Evolutionary conservation across 2,888 invertebrate species (phyloP).

Genomic region (Euplexia lucipara): DNA sequence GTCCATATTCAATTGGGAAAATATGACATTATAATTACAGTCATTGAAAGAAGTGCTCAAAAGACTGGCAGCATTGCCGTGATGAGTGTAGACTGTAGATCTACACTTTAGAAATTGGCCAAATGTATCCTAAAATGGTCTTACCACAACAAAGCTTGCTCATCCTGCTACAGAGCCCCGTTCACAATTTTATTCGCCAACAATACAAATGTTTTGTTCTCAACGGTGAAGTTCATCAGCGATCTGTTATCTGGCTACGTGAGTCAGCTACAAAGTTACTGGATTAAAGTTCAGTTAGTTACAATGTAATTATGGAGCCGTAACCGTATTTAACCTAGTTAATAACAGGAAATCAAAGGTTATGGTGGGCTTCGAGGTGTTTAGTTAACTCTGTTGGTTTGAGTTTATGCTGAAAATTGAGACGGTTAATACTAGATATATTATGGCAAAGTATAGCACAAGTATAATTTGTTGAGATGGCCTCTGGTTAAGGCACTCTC

Average conservation of each 20-base stretch:
- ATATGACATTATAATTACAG: too few species aligned
- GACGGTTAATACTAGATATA: too few species aligned
- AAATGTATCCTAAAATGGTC: not conserved
- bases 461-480: too few species aligned
- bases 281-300: conserved; percentile 48
- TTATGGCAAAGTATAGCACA: too few species aligned
- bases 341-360: conserved; percentile 43
- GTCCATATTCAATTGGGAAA: too few species aligned
- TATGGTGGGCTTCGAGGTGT: conserved; percentile 20
- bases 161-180: not conserved
- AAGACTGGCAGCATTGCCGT: too few species aligned
- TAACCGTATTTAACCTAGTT: conserved; percentile 47
- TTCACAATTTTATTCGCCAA: conserved; percentile 36
- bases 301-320: conserved; percentile 33
- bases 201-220: conserved; percentile 45
- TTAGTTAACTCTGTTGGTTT: conserved; percentile 6
- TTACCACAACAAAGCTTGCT: not conserved
- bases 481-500: too few species aligned
- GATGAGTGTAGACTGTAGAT: too few species aligned
- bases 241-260: conserved; percentile 52
- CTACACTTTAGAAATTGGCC: too few species aligned
- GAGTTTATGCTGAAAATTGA: conserved; percentile 9
- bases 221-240: conserved; percentile 37
- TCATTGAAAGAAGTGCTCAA: too few species aligned
- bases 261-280: conserved; percentile 52